A percentile compares a stretch with the other conserved stretches of the same genome.
phyloP scores from a whole-genome alignment of 2,797 vertebrate species.

The Pagetopsis macropterus region DNA sequence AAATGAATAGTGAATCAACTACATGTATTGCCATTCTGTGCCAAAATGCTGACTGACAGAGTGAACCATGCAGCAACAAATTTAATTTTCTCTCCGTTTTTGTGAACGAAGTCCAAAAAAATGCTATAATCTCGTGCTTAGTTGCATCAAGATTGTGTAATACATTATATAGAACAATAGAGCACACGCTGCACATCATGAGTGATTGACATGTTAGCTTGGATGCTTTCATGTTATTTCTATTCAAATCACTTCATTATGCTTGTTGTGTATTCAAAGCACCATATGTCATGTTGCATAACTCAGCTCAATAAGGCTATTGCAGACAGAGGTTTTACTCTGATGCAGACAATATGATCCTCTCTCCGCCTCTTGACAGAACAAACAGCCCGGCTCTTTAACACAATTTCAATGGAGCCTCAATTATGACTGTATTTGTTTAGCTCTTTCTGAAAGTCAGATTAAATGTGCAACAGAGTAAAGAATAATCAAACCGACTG shows the following conservation, averaged over 20 bases:
- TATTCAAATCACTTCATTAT: constrained; percentile 30
- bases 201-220: not conserved
- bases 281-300: constrained; percentile 46
- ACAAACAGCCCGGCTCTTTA: not conserved
- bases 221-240: not conserved
- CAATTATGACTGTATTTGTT: not conserved
- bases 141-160: constrained; percentile 24
- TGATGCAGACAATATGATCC: constrained; percentile 23
- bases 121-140: constrained; percentile 25
- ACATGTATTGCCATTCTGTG: constrained; percentile 2
- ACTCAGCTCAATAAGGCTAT: constrained; percentile 31
- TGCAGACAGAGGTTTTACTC: constrained; percentile 30
- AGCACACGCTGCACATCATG: not conserved
- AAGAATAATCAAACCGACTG: not conserved
- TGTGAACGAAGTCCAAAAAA: constrained; percentile 15
- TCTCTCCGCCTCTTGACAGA: not conserved
- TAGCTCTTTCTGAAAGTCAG: not conserved
- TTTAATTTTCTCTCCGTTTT: constrained; percentile 17
- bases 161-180: not conserved
- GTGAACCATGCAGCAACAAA: constrained; percentile 1
- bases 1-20: not conserved
- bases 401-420: not conserved
- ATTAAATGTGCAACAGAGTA: not conserved
- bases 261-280: constrained; percentile 35
- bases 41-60: constrained; percentile 1